Base-by-base conservation (phyloP, 2,797 vertebrate species). In the Aulostomus chinensis region DNA sequence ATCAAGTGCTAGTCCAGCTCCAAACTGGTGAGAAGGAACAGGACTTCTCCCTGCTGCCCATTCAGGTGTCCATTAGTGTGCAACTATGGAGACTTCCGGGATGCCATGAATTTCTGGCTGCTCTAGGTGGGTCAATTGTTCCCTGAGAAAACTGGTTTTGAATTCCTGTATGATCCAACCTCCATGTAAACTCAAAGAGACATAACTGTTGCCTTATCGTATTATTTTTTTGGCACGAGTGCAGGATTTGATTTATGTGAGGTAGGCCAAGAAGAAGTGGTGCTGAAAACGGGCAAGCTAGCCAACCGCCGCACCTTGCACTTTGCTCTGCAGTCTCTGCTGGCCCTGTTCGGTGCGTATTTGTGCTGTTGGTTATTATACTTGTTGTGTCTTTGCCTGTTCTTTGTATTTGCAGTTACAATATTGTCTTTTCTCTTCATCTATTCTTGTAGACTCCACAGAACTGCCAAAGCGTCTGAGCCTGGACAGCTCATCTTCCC, bases 11-110 rank as follows among this genome's bases (percentile, higher is more conserved):
- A 67, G 95, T 97, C 53, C 97, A 99, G 66, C 94, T 98, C 53
- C 97, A 99, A 80, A 92, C 94, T 11, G 94, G 94, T 0, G 96
- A 99, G 75, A 98, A 98, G 81, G 97, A 99, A 47, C 97, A 95
- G 75, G 97, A 99, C 80, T 95, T 97, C 68, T 90, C 94, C 4
- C 87, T 94, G 34, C 86, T 93, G 3, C 96, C 96, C 30, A 97
- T 99, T 80, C 97, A 98, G 72, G 96, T 98, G 74, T 98, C 95
- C 76, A 98, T 99, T 70, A 98, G 96, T n/a, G 97, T 99, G 59
- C 97, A 99, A 77, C 92, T 99, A 13, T 99, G 97, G 97, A 92
- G 97, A 62, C 91, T 98, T 24, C 97, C 97, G 0, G 97, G 97
- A 10, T 99, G 97, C 65, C 97, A 99, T 0, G 97, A 99, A 60